A percentile compares a stretch with the other conserved stretches of the same genome.
These are phyloP conservation scores for Cyprinodon tularosa DNA, from an alignment of 2,113 vertebrate species.

Conservation along the genomic window DNA sequence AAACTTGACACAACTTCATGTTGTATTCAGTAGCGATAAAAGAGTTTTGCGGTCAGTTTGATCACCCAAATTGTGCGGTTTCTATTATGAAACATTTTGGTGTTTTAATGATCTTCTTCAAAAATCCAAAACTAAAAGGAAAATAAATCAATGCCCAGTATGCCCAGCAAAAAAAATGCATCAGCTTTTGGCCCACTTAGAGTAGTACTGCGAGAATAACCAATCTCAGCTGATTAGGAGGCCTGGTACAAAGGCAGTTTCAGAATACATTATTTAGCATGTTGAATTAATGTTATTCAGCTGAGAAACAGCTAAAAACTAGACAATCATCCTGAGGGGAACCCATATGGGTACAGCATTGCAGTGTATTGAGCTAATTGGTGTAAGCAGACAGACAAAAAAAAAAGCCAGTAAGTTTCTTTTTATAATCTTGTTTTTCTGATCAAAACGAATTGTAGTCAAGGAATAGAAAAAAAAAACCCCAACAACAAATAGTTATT, in stretches of 20 bases:
- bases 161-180: neutral
- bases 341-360: neutral
- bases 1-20: neutral
- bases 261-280: neutral
- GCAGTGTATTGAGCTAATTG: neutral
- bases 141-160: no score
- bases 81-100: neutral
- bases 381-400: neutral
- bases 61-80: neutral
- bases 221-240: neutral
- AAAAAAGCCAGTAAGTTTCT: no score
- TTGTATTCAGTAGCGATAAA: neutral
- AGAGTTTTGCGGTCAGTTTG: neutral
- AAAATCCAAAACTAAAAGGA: neutral
- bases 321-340: neutral
- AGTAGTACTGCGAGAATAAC: neutral
- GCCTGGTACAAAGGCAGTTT: neutral
- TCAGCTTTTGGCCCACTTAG: neutral
- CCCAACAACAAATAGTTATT: no score
- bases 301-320: neutral
- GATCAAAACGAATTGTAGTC: no score
- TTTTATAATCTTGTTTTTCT: no score
- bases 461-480: no score
- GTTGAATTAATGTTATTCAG: neutral
- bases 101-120: neutral